Base-by-base conservation (phyloP, 2,113 vertebrate species). In the Hemichromis elongatus region DNA sequence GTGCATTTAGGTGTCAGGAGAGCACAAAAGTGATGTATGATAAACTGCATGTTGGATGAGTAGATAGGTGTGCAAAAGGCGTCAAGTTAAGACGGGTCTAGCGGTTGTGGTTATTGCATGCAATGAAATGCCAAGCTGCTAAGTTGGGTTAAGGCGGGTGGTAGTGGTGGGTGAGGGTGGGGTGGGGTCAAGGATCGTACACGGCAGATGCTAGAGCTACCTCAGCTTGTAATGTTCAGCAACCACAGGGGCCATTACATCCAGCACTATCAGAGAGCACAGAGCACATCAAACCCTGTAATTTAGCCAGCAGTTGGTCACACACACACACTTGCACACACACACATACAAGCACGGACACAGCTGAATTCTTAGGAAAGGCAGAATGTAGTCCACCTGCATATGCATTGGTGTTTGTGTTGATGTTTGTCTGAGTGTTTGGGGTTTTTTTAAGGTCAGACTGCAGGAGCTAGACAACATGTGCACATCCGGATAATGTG, bases 281-380 rank as follows among this genome's bases (percentile, higher is more conserved):
- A 80, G 93, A 92, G 85, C 79, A 96, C 95, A 96, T 95, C 94
- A 96, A 96, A 96, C 95, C 93, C 88, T 94, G 93, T 95, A 96
- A 96, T 92, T 97, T 97, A 93, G 91, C 90, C 92, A 92, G 92
- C 89, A 89, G 93, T 92, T 56, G 79, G 81, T 90, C 87, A 80
- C 86, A 84, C 79, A 85, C 68, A 82, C 89, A 91, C 87, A 87
- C 81, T 89, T 75, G 79, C 70, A 56, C 86, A 82, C 87, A 83
- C 81, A 84, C 59, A 85, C 89, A 92, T 85, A 86, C 82, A 89
- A 77, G 78, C 66, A 81, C 88, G 85, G 78, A 79, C 45, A 84
- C 82, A 63, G 57, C 53, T 83, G 54, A n/a, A 80, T 86, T 79
- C 63, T 54, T 63, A 78, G 9, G 86, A 89, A 91, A 91, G 87